Conservation (phyloP, 2,797 vertebrate species). For the Benthosema pterotum region DNA sequence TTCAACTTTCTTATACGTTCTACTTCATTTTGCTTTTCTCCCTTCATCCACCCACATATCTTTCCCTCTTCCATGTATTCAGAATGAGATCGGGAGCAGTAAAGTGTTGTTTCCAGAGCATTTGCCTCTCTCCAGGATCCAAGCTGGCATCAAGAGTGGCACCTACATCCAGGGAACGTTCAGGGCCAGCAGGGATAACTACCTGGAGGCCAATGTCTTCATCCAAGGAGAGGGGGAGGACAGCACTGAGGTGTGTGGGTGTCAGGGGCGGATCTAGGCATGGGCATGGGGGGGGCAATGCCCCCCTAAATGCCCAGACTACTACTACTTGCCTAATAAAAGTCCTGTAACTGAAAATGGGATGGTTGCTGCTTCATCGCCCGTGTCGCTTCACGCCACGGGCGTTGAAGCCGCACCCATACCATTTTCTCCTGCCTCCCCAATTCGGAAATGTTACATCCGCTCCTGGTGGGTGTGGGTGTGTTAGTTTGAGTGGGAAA, state of each 20-base stretch:
- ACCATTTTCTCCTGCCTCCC: too few relatives aligned
- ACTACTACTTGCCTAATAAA: too few relatives aligned
- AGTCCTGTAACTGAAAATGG: too few relatives aligned
- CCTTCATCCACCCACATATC: neutral
- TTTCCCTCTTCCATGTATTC: conserved; percentile 1
- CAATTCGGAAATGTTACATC: too few relatives aligned
- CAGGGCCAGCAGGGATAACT: conserved; percentile 94
- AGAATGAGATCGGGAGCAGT: conserved; percentile 90
- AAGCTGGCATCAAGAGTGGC: conserved; percentile 92
- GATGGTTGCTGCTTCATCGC: too few relatives aligned
- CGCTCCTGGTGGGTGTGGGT: too few relatives aligned
- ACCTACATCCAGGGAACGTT: conserved; percentile 92
- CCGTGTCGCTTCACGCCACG: too few relatives aligned
- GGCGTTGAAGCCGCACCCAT: too few relatives aligned
- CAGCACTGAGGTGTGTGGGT: conserved; percentile 83
- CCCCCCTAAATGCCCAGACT: too few relatives aligned
- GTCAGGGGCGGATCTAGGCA: neutral
- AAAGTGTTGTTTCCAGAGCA: conserved; percentile 93
- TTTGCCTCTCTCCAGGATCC: conserved; percentile 91
- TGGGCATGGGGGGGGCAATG: too few relatives aligned
- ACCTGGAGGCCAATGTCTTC: conserved; percentile 95
- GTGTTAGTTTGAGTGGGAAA: too few relatives aligned
- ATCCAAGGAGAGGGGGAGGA: conserved; percentile 89
- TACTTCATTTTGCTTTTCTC: neutral
- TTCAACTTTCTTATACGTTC: neutral